Percentiles rank a stretch among this genome's conserved stretches.
Conservation (phyloP, 2,888 invertebrate genomes). For the Plagiodera versicolora region DNA sequence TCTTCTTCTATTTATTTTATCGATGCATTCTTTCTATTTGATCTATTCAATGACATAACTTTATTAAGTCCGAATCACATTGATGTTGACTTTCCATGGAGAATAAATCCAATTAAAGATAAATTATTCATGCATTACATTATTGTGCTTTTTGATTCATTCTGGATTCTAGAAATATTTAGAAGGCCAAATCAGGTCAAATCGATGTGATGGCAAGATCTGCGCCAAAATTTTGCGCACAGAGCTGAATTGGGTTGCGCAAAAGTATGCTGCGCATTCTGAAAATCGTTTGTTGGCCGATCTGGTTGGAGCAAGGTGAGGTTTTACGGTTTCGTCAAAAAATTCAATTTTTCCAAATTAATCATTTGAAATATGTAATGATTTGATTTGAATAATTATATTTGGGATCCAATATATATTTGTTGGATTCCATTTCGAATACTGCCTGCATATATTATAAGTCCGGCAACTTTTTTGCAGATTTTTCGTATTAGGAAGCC, state of each 20-base stretch:
- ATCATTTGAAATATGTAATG: background rate
- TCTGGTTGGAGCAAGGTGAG: constrained; percentile 50
- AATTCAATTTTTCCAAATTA: background rate
- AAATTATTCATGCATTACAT: no score
- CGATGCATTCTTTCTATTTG: no score
- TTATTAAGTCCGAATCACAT: background rate
- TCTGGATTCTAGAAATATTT: no score
- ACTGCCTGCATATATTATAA: background rate
- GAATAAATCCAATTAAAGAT: no score
- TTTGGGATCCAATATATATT: background rate
- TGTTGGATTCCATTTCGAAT: background rate
- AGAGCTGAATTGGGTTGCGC: constrained; percentile 14
- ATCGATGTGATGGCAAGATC: background rate
- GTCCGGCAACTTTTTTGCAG: constrained; percentile 31
- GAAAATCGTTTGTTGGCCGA: constrained; percentile 63
- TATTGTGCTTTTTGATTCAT: no score
- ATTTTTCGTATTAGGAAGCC: constrained; percentile 40
- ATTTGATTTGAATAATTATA: background rate
- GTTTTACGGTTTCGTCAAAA: constrained; percentile 13
- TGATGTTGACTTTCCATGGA: background rate
- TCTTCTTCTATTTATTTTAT: no score
- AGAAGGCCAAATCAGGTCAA: background rate
- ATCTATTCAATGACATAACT: no score
- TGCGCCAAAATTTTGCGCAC: background rate
- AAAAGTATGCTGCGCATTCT: constrained; percentile 16